Evolutionary conservation across 2,113 vertebrate genomes (phyloP), one percentile per base, ranked within the genome.

Genomic region (Xenus cinereus): DNA sequence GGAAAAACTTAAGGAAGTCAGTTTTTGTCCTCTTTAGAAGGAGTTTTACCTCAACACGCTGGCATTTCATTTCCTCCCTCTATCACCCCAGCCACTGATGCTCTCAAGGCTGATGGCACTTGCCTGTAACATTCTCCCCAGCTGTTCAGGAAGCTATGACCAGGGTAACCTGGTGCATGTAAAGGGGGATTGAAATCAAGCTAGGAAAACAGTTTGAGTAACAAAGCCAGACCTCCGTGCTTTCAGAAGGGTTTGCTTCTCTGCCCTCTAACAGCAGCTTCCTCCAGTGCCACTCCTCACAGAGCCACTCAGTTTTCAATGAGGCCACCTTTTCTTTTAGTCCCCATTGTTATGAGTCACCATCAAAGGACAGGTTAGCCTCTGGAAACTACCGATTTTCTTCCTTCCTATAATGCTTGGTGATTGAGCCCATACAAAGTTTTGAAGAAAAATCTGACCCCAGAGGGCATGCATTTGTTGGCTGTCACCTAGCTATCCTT

Each of bases 311-410:
- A 16, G 35, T 64, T 71, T 83, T 33, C 56, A 54, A 4, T 8
- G 12, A 84, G 39, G 66, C 30, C 62, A 84, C 56, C 84, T 78
- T 74, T 72, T 48, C 57, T 87, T 89, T 72, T 35, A 90, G 69
- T 78, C 41, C 46, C 50, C 24, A 18, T 3, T 6, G 51, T 35
- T 74, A 27, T 16, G n/a, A 92, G n/a, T 84, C 51, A 75, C 28
- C 46, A 73, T 32, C 1, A 3, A 87, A 95, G 79, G 60, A 33
- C 32, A 80, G 24, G 85, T 89, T 75, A 78, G 76, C 53, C 76
- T 90, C 57, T 86, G 76, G 86, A 96, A 94, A 84, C 43, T 71
- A 92, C 39, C 35, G 16, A 22, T 72, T 48, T 84, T 90, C 56
- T 73, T 89, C 60, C 51, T 94, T 92, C 68, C 54, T 63, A 32